Percentiles rank a stretch among this genome's conserved stretches.
These are phyloP conservation scores for Nyctibius bracteatus DNA, from an alignment of 2,113 vertebrate species.

Conservation along the genomic window DNA sequence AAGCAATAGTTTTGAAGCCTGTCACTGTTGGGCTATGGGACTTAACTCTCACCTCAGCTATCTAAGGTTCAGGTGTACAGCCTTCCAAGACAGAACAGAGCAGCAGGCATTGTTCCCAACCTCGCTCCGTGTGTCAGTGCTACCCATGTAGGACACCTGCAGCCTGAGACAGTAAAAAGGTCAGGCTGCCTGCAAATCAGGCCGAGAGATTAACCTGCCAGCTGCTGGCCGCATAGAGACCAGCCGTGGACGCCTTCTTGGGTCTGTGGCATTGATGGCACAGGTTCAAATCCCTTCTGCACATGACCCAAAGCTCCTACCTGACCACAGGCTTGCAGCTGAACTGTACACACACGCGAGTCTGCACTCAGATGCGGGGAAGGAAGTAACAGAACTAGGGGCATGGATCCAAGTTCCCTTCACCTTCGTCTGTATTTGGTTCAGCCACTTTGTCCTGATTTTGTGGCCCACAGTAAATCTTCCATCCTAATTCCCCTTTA, in stretches of 20 bases:
- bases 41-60: neutral
- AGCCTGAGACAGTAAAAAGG: neutral
- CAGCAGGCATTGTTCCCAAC: neutral
- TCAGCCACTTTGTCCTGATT: neutral
- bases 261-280: neutral
- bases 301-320: neutral
- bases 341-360: rapidly evolving
- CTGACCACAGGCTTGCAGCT: neutral
- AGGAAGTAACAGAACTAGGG: neutral
- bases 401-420: neutral
- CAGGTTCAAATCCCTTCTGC: neutral
- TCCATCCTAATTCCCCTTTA: neutral
- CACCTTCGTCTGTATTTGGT: neutral
- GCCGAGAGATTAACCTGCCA: neutral
- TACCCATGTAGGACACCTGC: neutral
- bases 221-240: neutral
- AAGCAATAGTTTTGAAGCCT: neutral
- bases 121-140: rapidly evolving
- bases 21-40: neutral
- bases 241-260: neutral
- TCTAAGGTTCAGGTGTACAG: neutral
- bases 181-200: neutral
- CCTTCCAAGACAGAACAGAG: neutral
- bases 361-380: neutral
- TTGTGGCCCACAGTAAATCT: neutral